phyloP scores from a whole-genome alignment of 1,140 invertebrate species.

The Wasmannia auropunctata region DNA sequence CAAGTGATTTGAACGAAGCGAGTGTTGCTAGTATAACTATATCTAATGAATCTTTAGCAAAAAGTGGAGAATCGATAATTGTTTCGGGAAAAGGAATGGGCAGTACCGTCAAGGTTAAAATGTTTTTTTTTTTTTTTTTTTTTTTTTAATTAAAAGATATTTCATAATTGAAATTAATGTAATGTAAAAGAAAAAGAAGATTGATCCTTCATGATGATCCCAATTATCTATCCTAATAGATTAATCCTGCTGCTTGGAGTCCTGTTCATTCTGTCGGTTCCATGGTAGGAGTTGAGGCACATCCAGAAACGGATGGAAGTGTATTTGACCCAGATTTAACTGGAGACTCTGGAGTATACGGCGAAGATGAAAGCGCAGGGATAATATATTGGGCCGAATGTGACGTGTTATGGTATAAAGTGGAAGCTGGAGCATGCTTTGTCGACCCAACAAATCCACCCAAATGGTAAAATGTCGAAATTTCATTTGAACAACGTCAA shows the following conservation, averaged over 20 bases:
- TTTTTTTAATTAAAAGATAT: no score
- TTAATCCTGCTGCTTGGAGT: conserved; percentile 92
- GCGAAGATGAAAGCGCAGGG: conserved; percentile 90
- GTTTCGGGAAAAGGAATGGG: conserved; percentile 83
- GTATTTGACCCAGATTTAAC: conserved; percentile 90
- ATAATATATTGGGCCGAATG: conserved; percentile 91
- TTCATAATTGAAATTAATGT: no score
- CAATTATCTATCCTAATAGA: conserved; percentile 66
- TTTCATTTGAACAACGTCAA: background rate
- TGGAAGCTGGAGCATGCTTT: conserved; percentile 91
- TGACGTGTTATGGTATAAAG: conserved; percentile 91
- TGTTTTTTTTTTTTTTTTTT: no score
- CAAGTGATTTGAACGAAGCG: conserved; percentile 77
- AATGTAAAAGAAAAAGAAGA: background rate
- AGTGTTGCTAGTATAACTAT: conserved; percentile 83
- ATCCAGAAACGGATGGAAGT: conserved; percentile 92
- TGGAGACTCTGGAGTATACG: conserved; percentile 90
- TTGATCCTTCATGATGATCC: background rate
- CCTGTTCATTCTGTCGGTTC: conserved; percentile 93
- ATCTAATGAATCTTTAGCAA: conserved; percentile 83
- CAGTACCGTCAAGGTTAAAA: conserved; percentile 80
- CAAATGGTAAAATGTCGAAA: conserved; percentile 88
- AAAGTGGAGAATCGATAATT: conserved; percentile 82
- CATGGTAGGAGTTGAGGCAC: conserved; percentile 91
- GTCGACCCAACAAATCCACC: conserved; percentile 89